phyloP scores from a whole-genome alignment of 2,888 invertebrate species.

The Drosophila mimica region DNA sequence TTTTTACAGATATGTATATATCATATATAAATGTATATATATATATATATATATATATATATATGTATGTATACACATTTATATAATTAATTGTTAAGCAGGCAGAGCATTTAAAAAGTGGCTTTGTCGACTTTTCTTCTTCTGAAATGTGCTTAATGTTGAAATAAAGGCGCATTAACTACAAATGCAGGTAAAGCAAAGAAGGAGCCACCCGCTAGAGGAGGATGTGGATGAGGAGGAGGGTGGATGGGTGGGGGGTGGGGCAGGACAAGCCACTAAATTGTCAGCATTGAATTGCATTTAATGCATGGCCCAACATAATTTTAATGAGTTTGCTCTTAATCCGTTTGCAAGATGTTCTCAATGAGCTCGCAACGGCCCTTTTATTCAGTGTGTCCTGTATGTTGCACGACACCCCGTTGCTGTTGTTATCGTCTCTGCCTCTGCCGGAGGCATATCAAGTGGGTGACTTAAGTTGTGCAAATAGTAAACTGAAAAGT shows the following conservation, averaged over 20 bases:
- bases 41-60: neutral
- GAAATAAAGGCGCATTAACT: slow-evolving; percentile 65
- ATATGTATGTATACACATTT: neutral
- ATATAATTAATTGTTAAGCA: neutral
- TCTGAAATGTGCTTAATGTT: slow-evolving; percentile 44
- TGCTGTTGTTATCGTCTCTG: slow-evolving; percentile 10
- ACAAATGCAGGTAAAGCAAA: slow-evolving; percentile 22
- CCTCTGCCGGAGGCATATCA: slow-evolving; percentile 7
- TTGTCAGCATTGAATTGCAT: slow-evolving; percentile 74
- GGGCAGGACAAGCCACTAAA: slow-evolving; percentile 19
- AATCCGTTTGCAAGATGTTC: slow-evolving; percentile 78
- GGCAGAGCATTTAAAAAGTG: neutral
- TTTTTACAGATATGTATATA: too few species aligned
- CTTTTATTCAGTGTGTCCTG: slow-evolving; percentile 38
- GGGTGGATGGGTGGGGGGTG: too few species aligned
- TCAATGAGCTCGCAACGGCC: slow-evolving; percentile 67
- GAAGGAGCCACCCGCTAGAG: neutral
- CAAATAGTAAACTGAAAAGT: neutral
- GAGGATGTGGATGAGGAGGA: too few species aligned
- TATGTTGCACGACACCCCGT: slow-evolving; percentile 18
- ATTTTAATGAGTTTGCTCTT: slow-evolving; percentile 82
- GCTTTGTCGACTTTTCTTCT: neutral
- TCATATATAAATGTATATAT: neutral
- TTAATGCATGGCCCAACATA: slow-evolving; percentile 80
- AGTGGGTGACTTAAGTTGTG: neutral